These are phyloP conservation scores for Oreochromis spilurus DNA, from an alignment of 2,113 vertebrate species.

Conservation along the genomic window DNA sequence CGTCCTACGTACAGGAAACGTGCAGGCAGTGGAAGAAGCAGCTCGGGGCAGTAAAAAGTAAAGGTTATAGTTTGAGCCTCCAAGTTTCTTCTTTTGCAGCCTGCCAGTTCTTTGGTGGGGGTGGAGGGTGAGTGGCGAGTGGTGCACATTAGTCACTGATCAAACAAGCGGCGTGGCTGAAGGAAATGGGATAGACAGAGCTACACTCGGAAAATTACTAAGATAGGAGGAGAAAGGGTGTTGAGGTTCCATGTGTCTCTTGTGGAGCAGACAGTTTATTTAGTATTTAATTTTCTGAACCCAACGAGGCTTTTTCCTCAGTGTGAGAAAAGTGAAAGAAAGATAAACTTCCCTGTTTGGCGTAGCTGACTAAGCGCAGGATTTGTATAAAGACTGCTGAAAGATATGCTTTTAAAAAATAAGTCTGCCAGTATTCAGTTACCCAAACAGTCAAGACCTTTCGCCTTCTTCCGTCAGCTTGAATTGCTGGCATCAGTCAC, in stretches of 20 bases:
- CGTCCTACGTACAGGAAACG: background rate
- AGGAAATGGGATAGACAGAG: conserved; percentile 49
- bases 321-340: background rate
- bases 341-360: background rate
- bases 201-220: conserved; percentile 46
- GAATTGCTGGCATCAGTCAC: background rate
- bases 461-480: background rate
- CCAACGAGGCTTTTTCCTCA: background rate
- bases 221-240: conserved; percentile 16
- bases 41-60: background rate
- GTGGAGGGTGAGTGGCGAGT: conserved; percentile 47
- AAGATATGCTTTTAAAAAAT: background rate
- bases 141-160: conserved; percentile 71
- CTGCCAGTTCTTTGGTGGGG: conserved; percentile 10
- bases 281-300: background rate
- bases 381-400: background rate
- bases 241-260: background rate
- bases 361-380: background rate
- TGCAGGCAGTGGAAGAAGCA: background rate
- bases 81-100: background rate
- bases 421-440: background rate
- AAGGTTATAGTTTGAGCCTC: background rate
- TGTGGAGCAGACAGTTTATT: background rate
- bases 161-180: conserved; percentile 52
- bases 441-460: background rate